Evolutionary conservation across 2,113 vertebrate species (phyloP).

Genomic region (Oryzias woworae): DNA sequence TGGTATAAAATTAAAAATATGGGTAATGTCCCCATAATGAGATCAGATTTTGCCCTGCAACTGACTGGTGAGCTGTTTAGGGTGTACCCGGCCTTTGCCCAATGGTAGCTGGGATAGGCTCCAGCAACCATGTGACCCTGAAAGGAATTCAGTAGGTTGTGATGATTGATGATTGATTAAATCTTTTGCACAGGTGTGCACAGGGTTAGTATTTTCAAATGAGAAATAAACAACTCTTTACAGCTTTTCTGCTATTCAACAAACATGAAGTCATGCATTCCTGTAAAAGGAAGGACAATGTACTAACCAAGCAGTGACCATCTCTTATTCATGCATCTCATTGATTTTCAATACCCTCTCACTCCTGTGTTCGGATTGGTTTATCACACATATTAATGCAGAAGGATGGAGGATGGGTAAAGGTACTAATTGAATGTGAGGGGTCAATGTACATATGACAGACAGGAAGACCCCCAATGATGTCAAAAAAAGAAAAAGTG

Average conservation of each 20-base stretch:
- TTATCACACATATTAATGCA: conserved; percentile 61
- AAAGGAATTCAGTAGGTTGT: too few relatives aligned
- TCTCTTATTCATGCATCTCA: conserved; percentile 59
- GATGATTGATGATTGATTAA: too few relatives aligned
- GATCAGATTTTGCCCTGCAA: too few relatives aligned
- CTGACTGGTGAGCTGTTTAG: too few relatives aligned
- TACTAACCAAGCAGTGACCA: conserved; percentile 52
- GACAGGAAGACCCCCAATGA: conserved; percentile 16
- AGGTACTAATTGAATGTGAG: conserved; percentile 5
- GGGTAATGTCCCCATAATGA: too few relatives aligned
- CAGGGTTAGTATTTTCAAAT: too few relatives aligned
- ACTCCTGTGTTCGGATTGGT: conserved; percentile 51
- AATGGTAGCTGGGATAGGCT: too few relatives aligned
- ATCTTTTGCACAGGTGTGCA: too few relatives aligned
- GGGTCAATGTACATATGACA: conserved; percentile 25
- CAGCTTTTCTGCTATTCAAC: conserved; percentile 8
- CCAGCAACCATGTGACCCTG: too few relatives aligned
- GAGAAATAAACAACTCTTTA: conserved; percentile 12
- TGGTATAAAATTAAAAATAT: too few relatives aligned
- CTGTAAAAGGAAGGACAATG: conserved; percentile 38
- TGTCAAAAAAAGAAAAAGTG: not conserved
- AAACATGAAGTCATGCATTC: conserved; percentile 32
- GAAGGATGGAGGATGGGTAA: not conserved
- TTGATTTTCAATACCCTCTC: conserved; percentile 54
- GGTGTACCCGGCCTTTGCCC: too few relatives aligned